These are phyloP conservation scores for Bombyx huttoni DNA, from an alignment of 2,888 invertebrate species.

Conservation along the genomic window DNA sequence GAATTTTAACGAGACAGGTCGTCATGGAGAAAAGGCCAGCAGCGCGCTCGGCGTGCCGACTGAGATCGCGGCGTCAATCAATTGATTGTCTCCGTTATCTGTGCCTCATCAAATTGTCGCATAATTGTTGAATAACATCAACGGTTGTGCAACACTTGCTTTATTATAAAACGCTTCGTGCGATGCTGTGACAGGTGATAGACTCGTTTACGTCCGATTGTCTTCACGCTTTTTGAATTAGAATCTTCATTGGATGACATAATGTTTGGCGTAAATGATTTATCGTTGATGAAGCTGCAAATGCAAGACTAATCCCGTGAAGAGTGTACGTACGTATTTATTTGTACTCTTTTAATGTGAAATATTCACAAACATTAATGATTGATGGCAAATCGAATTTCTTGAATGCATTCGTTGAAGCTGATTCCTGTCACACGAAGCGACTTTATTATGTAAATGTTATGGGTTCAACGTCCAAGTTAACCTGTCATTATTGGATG, in stretches of 20 bases:
- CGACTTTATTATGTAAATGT: background rate
- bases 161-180: slow-evolving; percentile 22
- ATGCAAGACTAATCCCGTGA: background rate
- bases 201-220: slow-evolving; percentile 22
- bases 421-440: background rate
- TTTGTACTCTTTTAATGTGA: background rate
- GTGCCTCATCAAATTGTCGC: slow-evolving; percentile 31
- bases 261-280: slow-evolving; percentile 16
- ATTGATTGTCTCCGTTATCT: slow-evolving; percentile 30
- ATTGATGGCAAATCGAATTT: background rate
- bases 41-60: slow-evolving; percentile 9
- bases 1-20: slow-evolving; percentile 33
- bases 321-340: background rate
- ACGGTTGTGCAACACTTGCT: slow-evolving; percentile 26
- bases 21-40: slow-evolving; percentile 25
- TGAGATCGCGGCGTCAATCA: slow-evolving; percentile 20
- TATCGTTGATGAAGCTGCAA: slow-evolving; percentile 6
- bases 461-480: background rate
- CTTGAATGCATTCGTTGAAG: background rate
- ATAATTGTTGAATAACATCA: slow-evolving; percentile 45
- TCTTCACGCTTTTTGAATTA: slow-evolving; percentile 20
- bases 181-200: slow-evolving; percentile 24
- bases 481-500: background rate
- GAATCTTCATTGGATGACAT: slow-evolving; percentile 20
- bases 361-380: background rate